A percentile compares a stretch with the other conserved stretches of the same genome.
These are phyloP conservation scores for Carassius auratus DNA, from an alignment of 2,113 vertebrate species.

Conservation along the genomic window DNA sequence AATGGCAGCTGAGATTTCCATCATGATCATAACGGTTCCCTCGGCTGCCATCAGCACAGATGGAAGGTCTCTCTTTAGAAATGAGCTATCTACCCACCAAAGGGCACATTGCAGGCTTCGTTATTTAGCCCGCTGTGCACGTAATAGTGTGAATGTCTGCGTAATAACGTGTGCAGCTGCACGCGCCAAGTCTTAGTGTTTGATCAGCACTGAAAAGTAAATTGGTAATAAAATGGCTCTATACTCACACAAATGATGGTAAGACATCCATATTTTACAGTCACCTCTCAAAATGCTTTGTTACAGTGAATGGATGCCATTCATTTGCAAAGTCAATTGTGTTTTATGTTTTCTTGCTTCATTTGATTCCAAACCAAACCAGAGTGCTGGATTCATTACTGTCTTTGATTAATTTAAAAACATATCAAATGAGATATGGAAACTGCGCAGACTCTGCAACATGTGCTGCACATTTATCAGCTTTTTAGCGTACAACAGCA, in stretches of 20 bases:
- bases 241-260: not conserved
- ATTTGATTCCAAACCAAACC: constrained; percentile 19
- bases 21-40: constrained; percentile 99
- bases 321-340: not conserved
- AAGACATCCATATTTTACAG: constrained; percentile 18
- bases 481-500: not conserved
- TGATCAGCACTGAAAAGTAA: constrained; percentile 21
- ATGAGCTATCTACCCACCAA: constrained; percentile 98
- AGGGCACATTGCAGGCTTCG: constrained; percentile 95
- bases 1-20: constrained; percentile 99
- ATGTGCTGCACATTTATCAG: not conserved
- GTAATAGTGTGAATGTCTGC: constrained; percentile 59
- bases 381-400: constrained; percentile 4
- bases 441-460: not conserved
- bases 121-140: constrained; percentile 85
- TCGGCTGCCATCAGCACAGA: constrained; percentile 98
- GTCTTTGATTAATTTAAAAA: constrained; percentile 3
- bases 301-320: not conserved
- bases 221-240: constrained; percentile 21
- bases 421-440: not conserved
- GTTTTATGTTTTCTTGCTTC: not conserved
- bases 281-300: not conserved
- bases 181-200: constrained; percentile 23
- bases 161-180: constrained; percentile 47
- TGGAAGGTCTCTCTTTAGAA: constrained; percentile 98